These are phyloP conservation scores for Sander vitreus DNA, from an alignment of 2,113 vertebrate genomes.

Conservation along the genomic window DNA sequence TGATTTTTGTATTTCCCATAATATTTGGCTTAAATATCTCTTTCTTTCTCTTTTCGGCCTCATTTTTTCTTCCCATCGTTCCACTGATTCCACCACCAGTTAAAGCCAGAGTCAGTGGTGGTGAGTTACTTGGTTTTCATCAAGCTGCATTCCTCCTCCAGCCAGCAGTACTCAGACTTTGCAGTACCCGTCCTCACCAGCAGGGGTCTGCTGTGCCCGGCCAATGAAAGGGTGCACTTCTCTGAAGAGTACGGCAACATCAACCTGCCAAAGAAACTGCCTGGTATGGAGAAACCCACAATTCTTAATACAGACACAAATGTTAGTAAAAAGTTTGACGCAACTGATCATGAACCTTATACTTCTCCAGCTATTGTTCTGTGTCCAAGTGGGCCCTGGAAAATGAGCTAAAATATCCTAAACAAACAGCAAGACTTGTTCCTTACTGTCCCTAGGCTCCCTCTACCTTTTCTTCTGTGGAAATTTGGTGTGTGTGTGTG, in stretches of 20 bases:
- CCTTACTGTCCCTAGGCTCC: neutral
- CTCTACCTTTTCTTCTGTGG: neutral
- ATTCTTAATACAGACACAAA: neutral
- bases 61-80: neutral
- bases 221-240: conserved; percentile 79
- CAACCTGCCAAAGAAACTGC: conserved; percentile 76
- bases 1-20: neutral
- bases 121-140: conserved; percentile 87
- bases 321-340: neutral
- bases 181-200: conserved; percentile 83
- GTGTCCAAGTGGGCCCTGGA: neutral
- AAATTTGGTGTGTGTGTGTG: too few species aligned
- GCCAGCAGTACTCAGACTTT: conserved; percentile 66
- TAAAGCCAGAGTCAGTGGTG: conserved; percentile 75
- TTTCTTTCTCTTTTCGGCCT: neutral
- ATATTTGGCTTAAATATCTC: neutral
- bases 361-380: neutral
- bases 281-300: conserved; percentile 67
- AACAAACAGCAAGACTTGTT: neutral
- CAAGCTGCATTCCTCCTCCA: conserved; percentile 79
- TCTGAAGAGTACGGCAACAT: conserved; percentile 82
- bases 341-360: neutral
- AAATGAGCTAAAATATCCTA: neutral
- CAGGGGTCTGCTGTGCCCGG: conserved; percentile 79
- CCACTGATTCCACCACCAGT: conserved; percentile 57